Evolutionary conservation across 2,888 invertebrate genomes (phyloP).

Genomic region (Gastrophysa polygoni): DNA sequence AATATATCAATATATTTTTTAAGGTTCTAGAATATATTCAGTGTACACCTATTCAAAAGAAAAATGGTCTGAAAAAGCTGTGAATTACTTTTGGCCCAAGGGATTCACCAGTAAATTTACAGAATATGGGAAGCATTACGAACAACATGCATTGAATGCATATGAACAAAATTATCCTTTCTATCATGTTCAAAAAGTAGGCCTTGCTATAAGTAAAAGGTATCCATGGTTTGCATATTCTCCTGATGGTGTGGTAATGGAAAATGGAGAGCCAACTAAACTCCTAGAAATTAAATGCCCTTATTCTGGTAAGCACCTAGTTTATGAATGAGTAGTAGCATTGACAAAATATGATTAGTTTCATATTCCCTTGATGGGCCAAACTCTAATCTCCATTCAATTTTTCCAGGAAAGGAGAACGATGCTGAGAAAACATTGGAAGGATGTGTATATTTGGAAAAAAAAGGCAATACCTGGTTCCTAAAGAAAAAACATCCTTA

Average conservation of each 20-base stretch:
- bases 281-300: conserved; percentile 31
- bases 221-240: conserved; percentile 28
- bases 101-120: conserved; percentile 16
- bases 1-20: conserved; percentile 4
- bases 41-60: conserved; percentile 16
- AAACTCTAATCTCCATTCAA: background rate
- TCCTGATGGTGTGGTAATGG: conserved; percentile 23
- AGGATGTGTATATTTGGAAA: background rate
- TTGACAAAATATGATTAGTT: background rate
- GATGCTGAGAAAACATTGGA: background rate
- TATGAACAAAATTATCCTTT: conserved; percentile 1
- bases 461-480: background rate
- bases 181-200: conserved; percentile 9
- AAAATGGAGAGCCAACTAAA: conserved; percentile 21
- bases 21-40: conserved; percentile 12
- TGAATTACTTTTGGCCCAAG: conserved; percentile 23
- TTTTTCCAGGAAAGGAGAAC: conserved; percentile 6
- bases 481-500: conserved; percentile 22
- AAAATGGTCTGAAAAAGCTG: conserved; percentile 14
- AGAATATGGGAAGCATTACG: conserved; percentile 16
- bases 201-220: conserved; percentile 16
- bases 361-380: background rate
- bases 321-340: background rate
- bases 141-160: conserved; percentile 9
- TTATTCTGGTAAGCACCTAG: conserved; percentile 10